Evolutionary conservation across 1,140 invertebrate genomes (phyloP).

Genomic region (Luehdorfia chinensis): DNA sequence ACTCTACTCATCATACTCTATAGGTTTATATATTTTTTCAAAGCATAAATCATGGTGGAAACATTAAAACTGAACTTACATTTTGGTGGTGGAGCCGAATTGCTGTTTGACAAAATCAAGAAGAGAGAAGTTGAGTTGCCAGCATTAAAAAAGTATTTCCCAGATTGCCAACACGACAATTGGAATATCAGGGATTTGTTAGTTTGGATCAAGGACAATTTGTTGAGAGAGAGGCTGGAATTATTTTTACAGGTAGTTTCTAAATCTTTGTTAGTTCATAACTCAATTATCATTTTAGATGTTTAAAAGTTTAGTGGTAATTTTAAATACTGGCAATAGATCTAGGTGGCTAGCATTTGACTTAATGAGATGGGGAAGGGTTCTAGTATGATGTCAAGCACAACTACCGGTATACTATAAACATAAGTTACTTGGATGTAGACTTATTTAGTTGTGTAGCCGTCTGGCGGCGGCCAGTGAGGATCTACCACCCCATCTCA

Average conservation of each 20-base stretch:
- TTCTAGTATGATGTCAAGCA: no score
- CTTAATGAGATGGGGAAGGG: no score
- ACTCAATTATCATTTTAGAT: neutral
- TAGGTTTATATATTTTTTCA: no score
- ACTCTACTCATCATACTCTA: no score
- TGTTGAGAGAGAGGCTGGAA: constrained; percentile 90
- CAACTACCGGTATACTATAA: no score
- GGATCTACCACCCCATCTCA: no score
- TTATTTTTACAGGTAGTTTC: constrained; percentile 92
- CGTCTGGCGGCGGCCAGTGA: no score
- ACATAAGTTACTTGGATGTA: no score
- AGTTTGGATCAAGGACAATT: constrained; percentile 89
- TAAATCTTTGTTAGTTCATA: constrained; percentile 35
- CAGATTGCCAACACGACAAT: constrained; percentile 48
- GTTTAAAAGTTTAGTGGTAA: no score
- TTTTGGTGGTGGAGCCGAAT: constrained; percentile 90
- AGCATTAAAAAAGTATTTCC: constrained; percentile 47
- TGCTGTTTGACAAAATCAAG: constrained; percentile 91
- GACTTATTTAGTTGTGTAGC: no score
- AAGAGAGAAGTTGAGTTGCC: constrained; percentile 83
- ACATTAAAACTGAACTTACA: constrained; percentile 48
- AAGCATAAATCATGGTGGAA: constrained; percentile 29
- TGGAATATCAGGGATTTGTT: constrained; percentile 88
- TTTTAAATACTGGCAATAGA: no score
- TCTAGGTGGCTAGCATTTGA: no score